These are phyloP conservation scores for Brachyhypopomus gauderio DNA, from an alignment of 2,113 vertebrate genomes.

Conservation along the genomic window DNA sequence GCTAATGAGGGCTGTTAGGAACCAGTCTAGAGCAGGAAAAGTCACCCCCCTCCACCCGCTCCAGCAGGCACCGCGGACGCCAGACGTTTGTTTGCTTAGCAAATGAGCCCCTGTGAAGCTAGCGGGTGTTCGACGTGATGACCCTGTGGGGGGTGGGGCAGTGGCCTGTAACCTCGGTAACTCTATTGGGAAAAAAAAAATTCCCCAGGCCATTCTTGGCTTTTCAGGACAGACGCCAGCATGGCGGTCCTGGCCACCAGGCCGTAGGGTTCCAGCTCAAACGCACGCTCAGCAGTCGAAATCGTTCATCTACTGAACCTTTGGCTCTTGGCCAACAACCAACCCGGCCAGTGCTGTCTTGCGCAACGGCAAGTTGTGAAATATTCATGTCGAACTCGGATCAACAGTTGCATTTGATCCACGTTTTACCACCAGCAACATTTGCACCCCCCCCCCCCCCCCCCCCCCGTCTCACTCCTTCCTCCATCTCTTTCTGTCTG, in stretches of 20 bases:
- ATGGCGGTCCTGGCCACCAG: no score
- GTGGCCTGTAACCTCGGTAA: not conserved
- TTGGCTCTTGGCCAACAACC: not conserved
- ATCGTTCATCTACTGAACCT: no score
- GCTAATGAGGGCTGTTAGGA: constrained; percentile 36
- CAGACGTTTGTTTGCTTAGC: constrained; percentile 40
- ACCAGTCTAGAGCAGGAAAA: constrained; percentile 16
- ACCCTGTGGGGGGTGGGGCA: not conserved
- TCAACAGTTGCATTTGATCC: constrained; percentile 1
- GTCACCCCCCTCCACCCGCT: not conserved
- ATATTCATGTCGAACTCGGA: constrained; percentile 4
- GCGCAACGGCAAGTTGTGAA: constrained; percentile 33
- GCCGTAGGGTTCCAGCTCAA: not conserved
- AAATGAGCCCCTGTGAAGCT: constrained; percentile 11
- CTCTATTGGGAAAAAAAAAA: not conserved
- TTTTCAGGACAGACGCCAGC: no score
- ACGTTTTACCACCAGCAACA: no score
- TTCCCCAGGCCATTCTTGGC: no score
- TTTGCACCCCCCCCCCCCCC: no score
- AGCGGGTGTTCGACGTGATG: not conserved
- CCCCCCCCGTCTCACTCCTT: not conserved
- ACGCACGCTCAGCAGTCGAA: no score
- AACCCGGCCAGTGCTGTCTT: constrained; percentile 25
- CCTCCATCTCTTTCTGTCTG: not conserved
- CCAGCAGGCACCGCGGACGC: not conserved